Conservation (phyloP, 2,888 invertebrate species). For the Allophyes oxyacanthae region DNA sequence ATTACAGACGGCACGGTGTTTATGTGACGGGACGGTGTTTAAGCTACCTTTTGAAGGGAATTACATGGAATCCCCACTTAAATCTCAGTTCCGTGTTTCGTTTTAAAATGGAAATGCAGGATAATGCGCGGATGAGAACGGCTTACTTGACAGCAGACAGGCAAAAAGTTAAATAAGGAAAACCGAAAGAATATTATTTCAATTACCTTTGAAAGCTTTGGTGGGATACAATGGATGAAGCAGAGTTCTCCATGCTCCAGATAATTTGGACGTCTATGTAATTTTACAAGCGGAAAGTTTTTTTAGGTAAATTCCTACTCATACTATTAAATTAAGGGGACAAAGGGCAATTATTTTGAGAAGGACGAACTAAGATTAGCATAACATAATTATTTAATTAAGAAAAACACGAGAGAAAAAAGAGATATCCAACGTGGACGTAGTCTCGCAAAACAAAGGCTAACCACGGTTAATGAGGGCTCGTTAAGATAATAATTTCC, state of each 20-base stretch:
- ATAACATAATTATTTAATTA: slow-evolving; percentile 77
- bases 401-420: slow-evolving; percentile 62
- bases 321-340: slow-evolving; percentile 33
- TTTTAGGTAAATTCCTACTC: slow-evolving; percentile 20
- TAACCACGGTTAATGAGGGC: slow-evolving; percentile 74
- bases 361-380: slow-evolving; percentile 69
- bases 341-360: slow-evolving; percentile 63
- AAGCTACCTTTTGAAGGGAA: slow-evolving; percentile 68
- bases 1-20: slow-evolving; percentile 57
- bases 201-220: slow-evolving; percentile 64
- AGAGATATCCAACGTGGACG: slow-evolving; percentile 62
- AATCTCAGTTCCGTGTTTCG: slow-evolving; percentile 66
- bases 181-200: slow-evolving; percentile 63
- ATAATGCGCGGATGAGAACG: slow-evolving; percentile 70
- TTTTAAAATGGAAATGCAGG: slow-evolving; percentile 76
- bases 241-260: slow-evolving; percentile 4
- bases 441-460: slow-evolving; percentile 71
- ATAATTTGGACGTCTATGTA: slow-evolving; percentile 16
- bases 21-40: slow-evolving; percentile 49
- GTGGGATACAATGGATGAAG: slow-evolving; percentile 31
- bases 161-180: slow-evolving; percentile 70
- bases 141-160: slow-evolving; percentile 61
- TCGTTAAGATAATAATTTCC: slow-evolving; percentile 75
- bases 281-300: slow-evolving; percentile 23
- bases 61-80: slow-evolving; percentile 66